A percentile compares a stretch with the other conserved stretches of the same genome.
These are phyloP conservation scores for Muschampia plurimacula DNA, from an alignment of 2,888 invertebrate species.

Conservation along the genomic window DNA sequence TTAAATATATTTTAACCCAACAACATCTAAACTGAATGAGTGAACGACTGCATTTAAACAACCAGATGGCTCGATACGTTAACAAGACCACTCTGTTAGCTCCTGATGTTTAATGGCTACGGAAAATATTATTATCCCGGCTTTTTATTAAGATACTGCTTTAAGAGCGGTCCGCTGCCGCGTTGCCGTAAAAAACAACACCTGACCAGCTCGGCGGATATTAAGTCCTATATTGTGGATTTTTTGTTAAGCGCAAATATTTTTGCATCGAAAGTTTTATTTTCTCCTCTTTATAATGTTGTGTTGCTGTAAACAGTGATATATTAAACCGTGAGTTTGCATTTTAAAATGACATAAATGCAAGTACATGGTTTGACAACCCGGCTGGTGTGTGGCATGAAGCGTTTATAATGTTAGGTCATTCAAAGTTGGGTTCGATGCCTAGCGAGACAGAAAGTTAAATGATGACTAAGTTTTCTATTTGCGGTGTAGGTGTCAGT, in stretches of 20 bases:
- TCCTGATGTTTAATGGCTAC: conserved; percentile 20
- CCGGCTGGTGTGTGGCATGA: neutral
- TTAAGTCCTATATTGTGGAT: conserved; percentile 20
- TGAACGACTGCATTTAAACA: conserved; percentile 17
- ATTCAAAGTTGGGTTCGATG: neutral
- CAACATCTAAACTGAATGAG: neutral
- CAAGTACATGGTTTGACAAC: neutral
- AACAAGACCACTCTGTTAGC: conserved; percentile 20
- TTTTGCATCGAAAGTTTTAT: neutral
- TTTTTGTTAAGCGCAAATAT: conserved; percentile 24
- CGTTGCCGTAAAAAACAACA: conserved; percentile 24
- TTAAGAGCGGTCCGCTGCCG: conserved; percentile 10
- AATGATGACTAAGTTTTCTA: too few species aligned
- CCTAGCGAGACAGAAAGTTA: neutral
- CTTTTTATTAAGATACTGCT: conserved; percentile 29
- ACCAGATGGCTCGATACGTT: conserved; percentile 24
- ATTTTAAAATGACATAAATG: neutral
- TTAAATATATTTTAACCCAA: neutral
- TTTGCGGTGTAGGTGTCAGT: too few species aligned
- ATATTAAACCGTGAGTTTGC: neutral
- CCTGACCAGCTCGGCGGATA: conserved; percentile 23
- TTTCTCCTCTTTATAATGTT: neutral
- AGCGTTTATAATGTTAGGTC: neutral
- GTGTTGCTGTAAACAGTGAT: conserved; percentile 8
- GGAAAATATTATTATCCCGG: conserved; percentile 31